Conservation (phyloP, 1,140 invertebrate species). For the Heliconius himera region DNA sequence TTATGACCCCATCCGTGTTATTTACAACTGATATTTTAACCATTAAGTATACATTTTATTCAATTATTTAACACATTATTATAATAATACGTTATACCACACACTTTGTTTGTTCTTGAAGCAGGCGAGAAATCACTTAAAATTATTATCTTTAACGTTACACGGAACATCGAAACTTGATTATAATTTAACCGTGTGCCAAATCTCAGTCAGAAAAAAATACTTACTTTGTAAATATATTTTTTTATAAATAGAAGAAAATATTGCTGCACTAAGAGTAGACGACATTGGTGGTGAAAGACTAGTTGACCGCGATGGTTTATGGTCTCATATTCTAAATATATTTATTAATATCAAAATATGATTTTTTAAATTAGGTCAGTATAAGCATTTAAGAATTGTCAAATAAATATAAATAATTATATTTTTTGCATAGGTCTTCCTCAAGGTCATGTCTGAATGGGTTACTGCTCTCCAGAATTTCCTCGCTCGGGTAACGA, state of each 20-base stretch:
- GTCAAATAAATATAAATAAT: too few relatives aligned
- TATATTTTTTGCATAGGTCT: too few relatives aligned
- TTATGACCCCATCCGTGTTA: background rate
- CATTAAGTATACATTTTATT: constrained; percentile 19
- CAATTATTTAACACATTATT: constrained; percentile 20
- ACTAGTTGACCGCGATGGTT: too few relatives aligned
- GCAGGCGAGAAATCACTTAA: constrained; percentile 17
- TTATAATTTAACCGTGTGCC: constrained; percentile 9
- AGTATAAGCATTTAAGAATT: too few relatives aligned
- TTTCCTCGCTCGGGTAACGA: too few relatives aligned
- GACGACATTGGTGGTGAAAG: too few relatives aligned
- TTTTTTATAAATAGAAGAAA: background rate
- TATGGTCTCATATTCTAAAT: too few relatives aligned
- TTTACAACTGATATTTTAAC: constrained; percentile 2
- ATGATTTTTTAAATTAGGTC: too few relatives aligned
- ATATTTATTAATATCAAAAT: too few relatives aligned
- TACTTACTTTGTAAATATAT: constrained; percentile 3
- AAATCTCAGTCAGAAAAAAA: constrained; percentile 23
- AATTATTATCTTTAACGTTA: constrained; percentile 18
- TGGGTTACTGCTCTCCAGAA: too few relatives aligned
- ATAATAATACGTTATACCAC: constrained; percentile 15
- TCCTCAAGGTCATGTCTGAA: too few relatives aligned
- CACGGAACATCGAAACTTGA: constrained; percentile 15
- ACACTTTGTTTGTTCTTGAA: constrained; percentile 10
- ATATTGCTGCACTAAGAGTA: background rate